Evolutionary conservation across 37 sponge, comb jelly and placozoan species (phyloP).

Genomic region (Beroe ovata): DNA sequence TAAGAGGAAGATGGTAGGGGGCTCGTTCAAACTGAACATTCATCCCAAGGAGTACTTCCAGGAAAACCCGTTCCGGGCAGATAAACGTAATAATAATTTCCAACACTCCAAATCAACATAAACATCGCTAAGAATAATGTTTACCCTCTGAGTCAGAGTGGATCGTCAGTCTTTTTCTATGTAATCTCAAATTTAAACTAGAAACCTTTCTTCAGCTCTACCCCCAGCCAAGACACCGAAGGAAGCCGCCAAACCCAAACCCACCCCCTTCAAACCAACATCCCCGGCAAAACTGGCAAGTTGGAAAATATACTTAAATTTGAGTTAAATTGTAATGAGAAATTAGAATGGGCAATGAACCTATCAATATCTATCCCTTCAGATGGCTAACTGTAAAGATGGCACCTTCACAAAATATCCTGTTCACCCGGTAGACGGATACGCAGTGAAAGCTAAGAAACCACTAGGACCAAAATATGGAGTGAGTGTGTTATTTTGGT

Average conservation of each 20-base stretch:
- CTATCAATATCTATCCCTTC: background rate
- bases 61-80: conserved; percentile 75
- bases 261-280: conserved; percentile 40
- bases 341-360: no score
- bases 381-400: conserved; percentile 48
- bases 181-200: no score
- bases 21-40: conserved; percentile 79
- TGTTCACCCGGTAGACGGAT: conserved; percentile 49
- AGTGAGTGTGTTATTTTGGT: no score
- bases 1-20: conserved; percentile 71
- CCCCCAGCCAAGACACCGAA: conserved; percentile 10
- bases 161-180: no score
- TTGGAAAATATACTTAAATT: background rate
- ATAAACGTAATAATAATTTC: conserved; percentile 51
- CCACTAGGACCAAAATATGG: conserved; percentile 55
- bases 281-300: conserved; percentile 27
- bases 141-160: no score
- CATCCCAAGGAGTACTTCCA: conserved; percentile 80
- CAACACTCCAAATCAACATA: no score
- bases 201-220: background rate
- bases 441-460: conserved; percentile 45
- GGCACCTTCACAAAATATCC: conserved; percentile 59
- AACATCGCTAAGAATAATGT: no score
- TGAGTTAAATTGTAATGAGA: background rate
- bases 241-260: background rate